Evolutionary conservation across 2,113 vertebrate species (phyloP).

Genomic region (Strix uralensis): DNA sequence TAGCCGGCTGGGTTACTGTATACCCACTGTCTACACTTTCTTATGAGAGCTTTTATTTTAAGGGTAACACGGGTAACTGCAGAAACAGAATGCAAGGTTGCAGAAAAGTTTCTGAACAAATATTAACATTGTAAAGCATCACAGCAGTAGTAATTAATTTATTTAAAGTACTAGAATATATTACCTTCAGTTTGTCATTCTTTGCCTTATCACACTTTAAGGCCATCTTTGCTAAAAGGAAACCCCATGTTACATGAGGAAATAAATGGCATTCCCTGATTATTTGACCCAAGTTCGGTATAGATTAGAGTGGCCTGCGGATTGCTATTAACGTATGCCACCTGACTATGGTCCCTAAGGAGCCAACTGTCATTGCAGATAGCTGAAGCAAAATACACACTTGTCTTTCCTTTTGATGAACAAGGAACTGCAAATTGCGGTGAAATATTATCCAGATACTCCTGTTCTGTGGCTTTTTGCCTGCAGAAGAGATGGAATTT

Average conservation of each 20-base stretch:
- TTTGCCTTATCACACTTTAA: background rate
- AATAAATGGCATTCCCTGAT: background rate
- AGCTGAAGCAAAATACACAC: background rate
- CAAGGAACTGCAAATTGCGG: background rate
- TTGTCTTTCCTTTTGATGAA: background rate
- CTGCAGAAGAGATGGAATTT: accelerated
- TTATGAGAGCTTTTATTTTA: background rate
- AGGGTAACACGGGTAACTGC: background rate
- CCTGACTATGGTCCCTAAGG: background rate
- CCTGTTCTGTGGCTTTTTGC: background rate
- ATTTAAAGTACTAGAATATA: background rate
- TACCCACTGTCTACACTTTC: background rate
- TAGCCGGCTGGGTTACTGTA: background rate
- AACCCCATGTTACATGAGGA: background rate
- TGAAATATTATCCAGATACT: background rate
- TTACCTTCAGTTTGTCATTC: background rate
- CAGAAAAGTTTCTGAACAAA: background rate
- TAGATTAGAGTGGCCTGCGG: background rate
- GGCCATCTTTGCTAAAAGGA: background rate
- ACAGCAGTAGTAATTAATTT: background rate
- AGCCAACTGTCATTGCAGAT: background rate
- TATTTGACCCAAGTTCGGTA: background rate
- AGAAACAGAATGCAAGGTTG: background rate
- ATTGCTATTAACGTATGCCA: background rate
- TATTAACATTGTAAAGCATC: background rate